phyloP scores from a whole-genome alignment of 1,140 invertebrate species.

The Drosophila parvula region DNA sequence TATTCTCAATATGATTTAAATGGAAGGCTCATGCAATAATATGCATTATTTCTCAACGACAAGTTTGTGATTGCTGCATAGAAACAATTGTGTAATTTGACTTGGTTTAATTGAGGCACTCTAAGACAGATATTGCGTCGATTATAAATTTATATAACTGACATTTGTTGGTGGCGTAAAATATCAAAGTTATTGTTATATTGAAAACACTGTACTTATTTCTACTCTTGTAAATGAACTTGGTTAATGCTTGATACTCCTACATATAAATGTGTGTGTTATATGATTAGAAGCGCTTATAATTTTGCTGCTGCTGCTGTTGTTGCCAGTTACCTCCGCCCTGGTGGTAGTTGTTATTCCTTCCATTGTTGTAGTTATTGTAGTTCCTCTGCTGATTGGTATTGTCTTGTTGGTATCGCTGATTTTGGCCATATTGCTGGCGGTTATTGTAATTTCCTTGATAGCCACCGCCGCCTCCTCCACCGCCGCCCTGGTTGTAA shows the following conservation, averaged over 20 bases:
- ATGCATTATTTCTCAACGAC: neutral
- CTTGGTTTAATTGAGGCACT: constrained; percentile 14
- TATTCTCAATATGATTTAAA: neutral
- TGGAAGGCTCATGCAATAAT: neutral
- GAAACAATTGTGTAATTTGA: constrained; percentile 2
- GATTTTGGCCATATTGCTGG: constrained; percentile 41
- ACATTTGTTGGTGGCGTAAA: neutral
- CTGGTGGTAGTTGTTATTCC: constrained; percentile 44
- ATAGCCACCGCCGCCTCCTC: constrained; percentile 22
- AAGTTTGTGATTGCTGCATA: neutral
- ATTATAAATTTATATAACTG: neutral
- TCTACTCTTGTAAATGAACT: constrained; percentile 6
- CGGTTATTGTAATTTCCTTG: constrained; percentile 41
- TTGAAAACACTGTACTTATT: neutral
- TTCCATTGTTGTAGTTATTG: constrained; percentile 56
- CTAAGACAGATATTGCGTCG: constrained; percentile 8
- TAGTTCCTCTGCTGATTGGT: constrained; percentile 41
- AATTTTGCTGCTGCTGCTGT: constrained; percentile 41
- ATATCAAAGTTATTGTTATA: neutral
- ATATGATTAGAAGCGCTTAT: constrained; percentile 56
- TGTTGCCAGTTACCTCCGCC: constrained; percentile 35
- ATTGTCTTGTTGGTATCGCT: constrained; percentile 41
- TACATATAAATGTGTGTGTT: constrained; percentile 16
- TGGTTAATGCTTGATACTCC: neutral
- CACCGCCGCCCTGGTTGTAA: constrained; percentile 17